phyloP scores from a whole-genome alignment of 2,797 vertebrate genomes.

The Phaenicophaeus curvirostris region DNA sequence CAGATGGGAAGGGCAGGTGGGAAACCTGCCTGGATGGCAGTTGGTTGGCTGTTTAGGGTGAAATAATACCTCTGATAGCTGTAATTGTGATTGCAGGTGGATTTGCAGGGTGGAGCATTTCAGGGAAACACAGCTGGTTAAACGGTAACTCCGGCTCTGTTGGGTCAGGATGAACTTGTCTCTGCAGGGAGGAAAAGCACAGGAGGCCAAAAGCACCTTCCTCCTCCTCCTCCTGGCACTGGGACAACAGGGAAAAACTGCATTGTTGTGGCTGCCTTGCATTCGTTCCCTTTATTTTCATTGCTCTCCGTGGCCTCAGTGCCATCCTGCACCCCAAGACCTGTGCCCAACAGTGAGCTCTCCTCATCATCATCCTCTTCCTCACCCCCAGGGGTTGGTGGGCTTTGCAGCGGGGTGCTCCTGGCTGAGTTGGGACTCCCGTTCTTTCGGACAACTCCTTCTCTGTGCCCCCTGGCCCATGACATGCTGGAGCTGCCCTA shows the following conservation, averaged over 20 bases:
- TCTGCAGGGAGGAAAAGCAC: background rate
- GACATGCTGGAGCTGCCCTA: background rate
- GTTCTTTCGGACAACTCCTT: background rate
- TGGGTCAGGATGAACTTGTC: background rate
- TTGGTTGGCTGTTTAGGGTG: background rate
- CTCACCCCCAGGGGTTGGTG: background rate
- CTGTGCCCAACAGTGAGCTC: rapidly evolving
- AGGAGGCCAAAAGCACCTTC: background rate
- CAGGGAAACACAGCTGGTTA: slow-evolving; percentile 35
- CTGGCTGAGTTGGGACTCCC: background rate
- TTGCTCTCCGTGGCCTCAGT: background rate
- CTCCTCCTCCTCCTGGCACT: background rate
- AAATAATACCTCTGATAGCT: background rate
- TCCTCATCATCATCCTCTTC: background rate
- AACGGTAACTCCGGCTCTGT: slow-evolving; percentile 41
- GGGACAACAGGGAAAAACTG: background rate
- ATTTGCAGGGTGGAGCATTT: slow-evolving; percentile 55
- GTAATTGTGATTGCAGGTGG: slow-evolving; percentile 38
- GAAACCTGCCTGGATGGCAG: background rate
- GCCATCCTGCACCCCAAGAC: background rate
- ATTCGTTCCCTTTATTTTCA: rapidly evolving
- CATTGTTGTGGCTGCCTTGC: background rate
- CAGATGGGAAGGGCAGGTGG: background rate
- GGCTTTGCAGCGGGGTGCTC: background rate
- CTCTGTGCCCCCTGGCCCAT: rapidly evolving